Evolutionary conservation across 53 echinoderm and acorn worm genomes (phyloP).

Genomic region (Luidia sarsii): DNA sequence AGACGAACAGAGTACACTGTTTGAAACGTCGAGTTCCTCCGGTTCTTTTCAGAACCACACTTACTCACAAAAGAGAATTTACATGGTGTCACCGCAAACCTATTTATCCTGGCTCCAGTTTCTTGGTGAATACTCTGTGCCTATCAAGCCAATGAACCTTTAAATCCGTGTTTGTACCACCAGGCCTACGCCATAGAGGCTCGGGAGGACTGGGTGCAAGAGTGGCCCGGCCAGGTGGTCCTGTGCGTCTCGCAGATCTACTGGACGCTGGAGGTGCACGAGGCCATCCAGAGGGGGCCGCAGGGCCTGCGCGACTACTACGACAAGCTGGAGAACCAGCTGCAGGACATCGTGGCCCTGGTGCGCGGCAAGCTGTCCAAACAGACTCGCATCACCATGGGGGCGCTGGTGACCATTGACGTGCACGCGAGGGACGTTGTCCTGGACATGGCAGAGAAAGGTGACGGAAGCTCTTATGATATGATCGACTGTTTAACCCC

Average conservation of each 20-base stretch:
- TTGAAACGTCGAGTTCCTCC: no score
- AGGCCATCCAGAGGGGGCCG: conserved; percentile 89
- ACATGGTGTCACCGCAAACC: no score
- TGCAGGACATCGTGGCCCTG: conserved; percentile 80
- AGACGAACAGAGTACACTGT: no score
- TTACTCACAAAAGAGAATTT: no score
- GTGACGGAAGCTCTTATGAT: conserved; percentile 44
- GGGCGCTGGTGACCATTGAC: conserved; percentile 94
- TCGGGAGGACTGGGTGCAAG: conserved; percentile 91
- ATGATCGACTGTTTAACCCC: not conserved
- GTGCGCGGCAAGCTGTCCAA: conserved; percentile 98
- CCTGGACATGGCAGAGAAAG: conserved; percentile 91
- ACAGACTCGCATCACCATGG: conserved; percentile 92
- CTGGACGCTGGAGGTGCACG: conserved; percentile 98
- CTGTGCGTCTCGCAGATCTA: conserved; percentile 97
- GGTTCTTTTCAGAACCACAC: no score
- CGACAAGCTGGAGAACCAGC: conserved; percentile 80
- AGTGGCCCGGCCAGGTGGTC: conserved; percentile 99
- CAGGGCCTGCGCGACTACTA: conserved; percentile 90
- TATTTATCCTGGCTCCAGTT: no score
- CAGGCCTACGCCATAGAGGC: conserved; percentile 98
- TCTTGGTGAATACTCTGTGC: no score
- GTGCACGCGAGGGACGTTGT: conserved; percentile 98
- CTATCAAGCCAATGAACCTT: no score
- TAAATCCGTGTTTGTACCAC: no score